Percentiles rank a stretch among this genome's conserved stretches.
Conservation (phyloP, 1,140 invertebrate genomes). For the Myzus persicae region DNA sequence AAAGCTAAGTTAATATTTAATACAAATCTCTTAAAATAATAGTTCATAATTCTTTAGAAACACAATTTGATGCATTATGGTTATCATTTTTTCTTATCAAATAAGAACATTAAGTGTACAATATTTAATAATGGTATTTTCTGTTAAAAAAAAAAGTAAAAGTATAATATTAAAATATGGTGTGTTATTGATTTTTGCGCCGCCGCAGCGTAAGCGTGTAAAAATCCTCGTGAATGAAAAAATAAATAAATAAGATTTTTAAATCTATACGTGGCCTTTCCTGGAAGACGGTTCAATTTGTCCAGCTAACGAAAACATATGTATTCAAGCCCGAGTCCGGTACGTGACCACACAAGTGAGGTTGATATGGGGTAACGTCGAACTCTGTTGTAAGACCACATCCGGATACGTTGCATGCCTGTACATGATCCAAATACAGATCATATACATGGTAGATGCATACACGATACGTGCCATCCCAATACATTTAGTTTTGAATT, state of each 20-base stretch:
- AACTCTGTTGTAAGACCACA: background rate
- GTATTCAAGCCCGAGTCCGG: slow-evolving; percentile 45
- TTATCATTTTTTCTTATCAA: too few relatives aligned
- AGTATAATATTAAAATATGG: too few relatives aligned
- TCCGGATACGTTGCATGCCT: background rate
- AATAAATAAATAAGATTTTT: slow-evolving; percentile 34
- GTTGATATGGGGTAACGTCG: slow-evolving; percentile 13
- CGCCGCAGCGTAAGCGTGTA: background rate
- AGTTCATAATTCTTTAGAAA: too few relatives aligned
- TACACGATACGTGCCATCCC: background rate
- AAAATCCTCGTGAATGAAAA: background rate
- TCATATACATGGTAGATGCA: background rate
- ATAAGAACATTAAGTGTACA: too few relatives aligned
- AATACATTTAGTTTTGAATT: background rate
- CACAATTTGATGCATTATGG: too few relatives aligned
- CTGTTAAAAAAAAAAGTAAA: too few relatives aligned
- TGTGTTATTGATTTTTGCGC: too few relatives aligned
- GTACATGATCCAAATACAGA: slow-evolving; percentile 49
- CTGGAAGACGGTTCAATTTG: slow-evolving; percentile 45
- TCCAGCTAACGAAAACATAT: slow-evolving; percentile 44
- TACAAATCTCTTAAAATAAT: too few relatives aligned
- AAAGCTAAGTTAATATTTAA: too few relatives aligned
- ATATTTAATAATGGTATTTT: too few relatives aligned
- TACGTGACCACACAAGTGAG: slow-evolving; percentile 38
- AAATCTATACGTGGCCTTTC: background rate